Evolutionary conservation across 53 echinoderm and acorn worm species (phyloP).

Genomic region (Apostichopus leukothele): DNA sequence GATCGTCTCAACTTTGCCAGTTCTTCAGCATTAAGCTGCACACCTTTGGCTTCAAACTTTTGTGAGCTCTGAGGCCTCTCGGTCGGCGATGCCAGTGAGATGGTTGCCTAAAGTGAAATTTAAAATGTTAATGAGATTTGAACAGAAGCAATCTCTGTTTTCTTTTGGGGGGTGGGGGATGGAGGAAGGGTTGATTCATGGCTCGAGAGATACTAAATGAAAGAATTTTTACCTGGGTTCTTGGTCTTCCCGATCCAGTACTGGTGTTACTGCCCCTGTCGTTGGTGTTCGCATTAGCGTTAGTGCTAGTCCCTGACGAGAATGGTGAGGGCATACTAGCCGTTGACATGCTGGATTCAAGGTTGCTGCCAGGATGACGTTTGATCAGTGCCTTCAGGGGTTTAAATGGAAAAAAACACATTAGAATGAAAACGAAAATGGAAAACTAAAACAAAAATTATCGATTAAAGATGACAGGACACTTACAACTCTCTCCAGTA

Average conservation of each 20-base stretch:
- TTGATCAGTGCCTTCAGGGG: conserved; percentile 75
- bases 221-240: conserved; percentile 4
- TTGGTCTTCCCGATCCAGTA: conserved; percentile 57
- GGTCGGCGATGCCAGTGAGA: conserved; percentile 40
- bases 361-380: conserved; percentile 87
- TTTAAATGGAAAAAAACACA: neutral
- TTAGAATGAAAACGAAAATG: neutral
- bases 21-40: conserved; percentile 60
- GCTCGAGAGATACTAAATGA: no score
- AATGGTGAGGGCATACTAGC: conserved; percentile 84
- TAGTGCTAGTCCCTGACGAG: conserved; percentile 54
- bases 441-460: neutral
- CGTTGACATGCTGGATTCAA: conserved; percentile 88
- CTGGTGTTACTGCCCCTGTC: conserved; percentile 49
- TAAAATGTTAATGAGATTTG: neutral
- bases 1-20: conserved; percentile 67
- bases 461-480: neutral
- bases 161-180: no score
- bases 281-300: conserved; percentile 34
- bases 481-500: no score
- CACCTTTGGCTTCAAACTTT: conserved; percentile 36
- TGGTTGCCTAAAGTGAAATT: neutral
- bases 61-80: conserved; percentile 39
- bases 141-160: no score
- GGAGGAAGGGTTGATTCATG: no score